Evolutionary conservation across 2,797 vertebrate species (phyloP), one percentile per base, ranked within the genome.

Genomic region (Cheirogaleus major): DNA sequence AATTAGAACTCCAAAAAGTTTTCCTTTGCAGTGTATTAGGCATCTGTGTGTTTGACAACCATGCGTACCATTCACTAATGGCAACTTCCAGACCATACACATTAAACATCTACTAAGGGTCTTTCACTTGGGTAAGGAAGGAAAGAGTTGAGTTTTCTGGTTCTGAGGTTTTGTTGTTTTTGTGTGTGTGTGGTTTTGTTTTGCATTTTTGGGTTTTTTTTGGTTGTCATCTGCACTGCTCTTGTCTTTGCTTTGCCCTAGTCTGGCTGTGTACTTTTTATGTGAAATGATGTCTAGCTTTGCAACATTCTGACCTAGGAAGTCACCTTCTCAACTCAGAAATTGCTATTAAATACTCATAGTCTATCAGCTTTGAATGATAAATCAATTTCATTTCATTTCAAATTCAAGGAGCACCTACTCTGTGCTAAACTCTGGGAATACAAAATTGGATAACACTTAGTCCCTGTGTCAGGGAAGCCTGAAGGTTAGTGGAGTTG

Each of bases 251-350:
- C 88, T 97, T 87, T 96, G 89, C 72, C 81, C 94, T 83, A 78
- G 94, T 97, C 95, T 95, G 96, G n/a, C 89, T 43, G 87, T 63
- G 48, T 38, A 52, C 57, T 65, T 94, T 84, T 67, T 1, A 2
- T 85, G 87, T 96, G 97, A 97, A 97, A 82, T 97, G 95, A 97
- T 85, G 97, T 98, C 97, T 98, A 81, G 38, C 76, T 94, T 76
- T 85, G 48, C 45, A 78, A 41, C 57, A 43, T 79, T 82, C 73
- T 73, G 76, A 41, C 63, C 20, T n/a, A 17, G 75, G 78, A 93
- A 92, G 80, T 97, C 95, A 94, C 96, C 89, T 94, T 97, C 92
- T 97, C 61, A 69, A 48, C 61, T 72, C 50, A 89, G 52, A 96
- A 61, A 7, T 78, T 96, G 52, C 12, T 75, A 38, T 92, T 91